Percentiles rank a stretch among this genome's conserved stretches.
These are phyloP conservation scores for Mus caroli DNA, from an alignment of 2,797 vertebrate genomes.

Conservation along the genomic window DNA sequence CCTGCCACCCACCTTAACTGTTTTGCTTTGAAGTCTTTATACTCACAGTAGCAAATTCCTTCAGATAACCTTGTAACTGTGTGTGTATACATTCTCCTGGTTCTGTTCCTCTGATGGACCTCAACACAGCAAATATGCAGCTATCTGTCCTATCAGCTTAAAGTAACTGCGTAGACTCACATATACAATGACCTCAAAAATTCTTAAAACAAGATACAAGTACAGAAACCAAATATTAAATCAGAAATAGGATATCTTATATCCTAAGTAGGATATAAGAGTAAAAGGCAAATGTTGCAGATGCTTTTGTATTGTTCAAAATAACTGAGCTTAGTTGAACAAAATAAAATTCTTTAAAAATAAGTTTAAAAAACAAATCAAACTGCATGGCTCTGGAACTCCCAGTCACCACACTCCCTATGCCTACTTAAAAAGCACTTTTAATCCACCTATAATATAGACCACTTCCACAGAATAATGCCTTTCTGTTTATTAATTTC, in stretches of 20 bases:
- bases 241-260: background rate
- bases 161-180: background rate
- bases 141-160: slow-evolving; percentile 7
- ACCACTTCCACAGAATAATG: background rate
- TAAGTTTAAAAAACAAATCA: background rate
- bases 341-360: background rate
- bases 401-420: background rate
- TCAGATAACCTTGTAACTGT: slow-evolving; percentile 22
- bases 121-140: background rate
- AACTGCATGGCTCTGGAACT: background rate
- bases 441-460: background rate
- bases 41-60: background rate
- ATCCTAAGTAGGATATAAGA: too few species aligned
- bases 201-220: slow-evolving; percentile 13
- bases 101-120: background rate
- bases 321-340: background rate
- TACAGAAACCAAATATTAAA: slow-evolving; percentile 29
- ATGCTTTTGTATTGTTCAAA: background rate
- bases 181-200: slow-evolving; percentile 39
- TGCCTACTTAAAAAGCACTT: background rate
- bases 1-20: background rate
- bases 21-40: background rate
- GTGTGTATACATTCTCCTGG: background rate
- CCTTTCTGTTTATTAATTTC: slow-evolving; percentile 40
- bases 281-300: background rate